phyloP scores from a whole-genome alignment of 2,888 invertebrate genomes.

The Tolmerus cingulatus region DNA sequence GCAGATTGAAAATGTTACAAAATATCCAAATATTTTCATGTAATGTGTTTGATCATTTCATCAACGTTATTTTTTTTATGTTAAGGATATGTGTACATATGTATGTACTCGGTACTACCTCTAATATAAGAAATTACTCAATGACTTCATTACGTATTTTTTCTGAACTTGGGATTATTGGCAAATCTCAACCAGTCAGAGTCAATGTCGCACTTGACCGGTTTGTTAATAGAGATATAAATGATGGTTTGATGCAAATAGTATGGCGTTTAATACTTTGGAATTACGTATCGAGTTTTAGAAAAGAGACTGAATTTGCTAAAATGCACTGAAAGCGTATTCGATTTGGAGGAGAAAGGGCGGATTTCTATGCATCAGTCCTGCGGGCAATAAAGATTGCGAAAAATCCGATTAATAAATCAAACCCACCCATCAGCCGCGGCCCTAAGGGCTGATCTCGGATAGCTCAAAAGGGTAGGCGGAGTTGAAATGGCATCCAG shows the following conservation, averaged over 20 bases:
- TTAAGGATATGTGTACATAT: no score
- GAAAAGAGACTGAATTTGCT: background rate
- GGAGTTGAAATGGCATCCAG: background rate
- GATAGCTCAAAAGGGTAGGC: background rate
- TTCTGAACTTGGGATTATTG: no score
- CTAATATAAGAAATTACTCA: no score
- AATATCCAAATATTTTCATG: no score
- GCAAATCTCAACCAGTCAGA: no score
- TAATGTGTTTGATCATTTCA: no score
- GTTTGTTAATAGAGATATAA: no score
- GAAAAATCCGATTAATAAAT: constrained; percentile 36
- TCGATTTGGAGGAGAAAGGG: background rate
- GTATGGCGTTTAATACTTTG: background rate
- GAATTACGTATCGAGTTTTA: background rate
- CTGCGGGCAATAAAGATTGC: background rate
- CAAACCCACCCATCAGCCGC: background rate
- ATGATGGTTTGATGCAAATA: background rate
- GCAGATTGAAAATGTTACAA: no score
- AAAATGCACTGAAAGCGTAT: background rate
- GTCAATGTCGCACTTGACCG: no score
- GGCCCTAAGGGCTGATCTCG: background rate
- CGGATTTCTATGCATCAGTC: background rate
- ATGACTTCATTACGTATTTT: no score
- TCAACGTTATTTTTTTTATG: no score
- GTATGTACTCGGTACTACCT: no score